Conservation (phyloP, 2,113 vertebrate species). For the Macaca mulatta region DNA sequence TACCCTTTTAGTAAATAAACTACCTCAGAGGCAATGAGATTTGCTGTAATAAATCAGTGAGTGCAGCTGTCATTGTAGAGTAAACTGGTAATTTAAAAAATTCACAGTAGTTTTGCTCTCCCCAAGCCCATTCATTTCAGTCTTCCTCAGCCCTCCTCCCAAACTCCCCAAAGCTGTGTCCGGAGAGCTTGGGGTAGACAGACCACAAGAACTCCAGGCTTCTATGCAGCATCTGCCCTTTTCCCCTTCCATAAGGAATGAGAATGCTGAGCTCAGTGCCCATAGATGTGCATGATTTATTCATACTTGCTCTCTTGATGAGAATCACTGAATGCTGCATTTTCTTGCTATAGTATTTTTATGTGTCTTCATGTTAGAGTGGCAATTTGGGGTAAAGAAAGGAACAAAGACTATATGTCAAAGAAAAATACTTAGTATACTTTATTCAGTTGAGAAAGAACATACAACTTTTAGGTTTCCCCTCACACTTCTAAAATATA, state of each 20-base stretch:
- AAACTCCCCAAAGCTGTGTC: background rate
- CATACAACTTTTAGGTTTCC: background rate
- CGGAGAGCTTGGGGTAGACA: background rate
- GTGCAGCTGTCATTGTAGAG: background rate
- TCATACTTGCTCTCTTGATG: background rate
- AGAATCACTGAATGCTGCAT: background rate
- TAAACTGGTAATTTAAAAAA: background rate
- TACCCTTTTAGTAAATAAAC: background rate
- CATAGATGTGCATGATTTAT: no score
- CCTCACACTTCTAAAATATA: background rate
- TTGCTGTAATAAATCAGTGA: background rate
- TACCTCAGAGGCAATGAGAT: background rate
- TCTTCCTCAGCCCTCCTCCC: background rate
- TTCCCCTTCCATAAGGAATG: background rate
- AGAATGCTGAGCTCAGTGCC: background rate
- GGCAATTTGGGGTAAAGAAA: background rate
- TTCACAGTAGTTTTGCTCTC: background rate
- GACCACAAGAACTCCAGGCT: fast-evolving
- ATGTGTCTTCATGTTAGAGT: background rate
- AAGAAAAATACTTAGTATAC: background rate
- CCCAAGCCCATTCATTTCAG: background rate
- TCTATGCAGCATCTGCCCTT: background rate
- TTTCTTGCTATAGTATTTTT: background rate
- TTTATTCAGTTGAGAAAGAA: background rate
- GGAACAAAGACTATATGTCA: background rate